Evolutionary conservation across 92 coral and sea anemone species (phyloP), one percentile per base, ranked within the genome.

Genomic region (Micromussa lordhowensis): DNA sequence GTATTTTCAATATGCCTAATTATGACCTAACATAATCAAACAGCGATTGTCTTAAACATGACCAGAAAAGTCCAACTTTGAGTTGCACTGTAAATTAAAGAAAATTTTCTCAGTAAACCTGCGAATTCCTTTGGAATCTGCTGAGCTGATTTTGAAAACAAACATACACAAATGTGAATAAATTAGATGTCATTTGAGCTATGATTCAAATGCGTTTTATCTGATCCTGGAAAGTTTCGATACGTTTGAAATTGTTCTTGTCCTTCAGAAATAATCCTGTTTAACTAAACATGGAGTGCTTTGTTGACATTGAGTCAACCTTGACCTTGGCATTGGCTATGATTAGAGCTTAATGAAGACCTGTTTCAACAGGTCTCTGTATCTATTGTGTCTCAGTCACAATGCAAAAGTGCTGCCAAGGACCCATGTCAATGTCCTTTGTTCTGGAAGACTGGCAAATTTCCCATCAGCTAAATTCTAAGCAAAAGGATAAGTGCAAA

Each of bases 251-350:
- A 34, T 32, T 73, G 51, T 38, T 22, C 26, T 73, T 34, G 44
- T 38, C 26, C 34, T 14, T 2, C 44, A 34, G 29, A 73, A 73
- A 19, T 16, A 71, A 71, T 30, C 40, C 77, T 71, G 31, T 29
- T 28, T 1, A 73, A 36, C n/a, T 19, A 36, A 34, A 34, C 26
- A 4, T 19, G 26, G 8, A 73, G 49, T 26, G 18, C 28, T 34
- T 73, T 73, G 78, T 73, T 38, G 53, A 36, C 48, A 35, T 36
- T 18, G 40, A 35, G 13, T 24, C 28, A 38, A 77, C 81, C 81
- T 77, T 77, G 59, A 77, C 81, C 64, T 77, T 77, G 81, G 24
- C 14, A 48, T 30, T 49, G 31, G 12, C 66, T 48, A 22, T 40
- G n/a, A 44, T 24, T 36, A 19, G 4, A 48, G 11, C 64, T 54